These are phyloP conservation scores for Nothocercus julius DNA, from an alignment of 2,113 vertebrate species.

Conservation along the genomic window DNA sequence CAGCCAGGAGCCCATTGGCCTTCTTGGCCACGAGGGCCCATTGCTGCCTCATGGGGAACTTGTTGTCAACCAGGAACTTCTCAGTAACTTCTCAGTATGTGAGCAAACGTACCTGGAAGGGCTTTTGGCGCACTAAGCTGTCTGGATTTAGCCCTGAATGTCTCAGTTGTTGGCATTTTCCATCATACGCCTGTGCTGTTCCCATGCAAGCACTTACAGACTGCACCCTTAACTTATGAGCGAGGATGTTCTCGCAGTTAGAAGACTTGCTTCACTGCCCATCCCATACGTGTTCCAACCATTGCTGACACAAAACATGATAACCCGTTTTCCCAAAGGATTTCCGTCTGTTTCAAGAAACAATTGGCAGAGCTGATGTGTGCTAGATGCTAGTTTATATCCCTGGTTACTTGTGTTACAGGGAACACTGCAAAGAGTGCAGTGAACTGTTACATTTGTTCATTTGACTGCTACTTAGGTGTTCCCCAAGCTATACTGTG, in stretches of 20 bases:
- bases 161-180: not conserved
- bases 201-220: not conserved
- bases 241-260: not conserved
- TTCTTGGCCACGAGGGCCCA: too few relatives aligned
- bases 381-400: not conserved
- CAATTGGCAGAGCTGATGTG: fast-evolving
- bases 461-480: not conserved
- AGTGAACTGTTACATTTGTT: not conserved
- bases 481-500: not conserved
- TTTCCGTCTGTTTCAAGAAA: not conserved
- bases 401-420: not conserved
- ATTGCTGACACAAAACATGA: not conserved
- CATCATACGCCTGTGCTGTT: not conserved
- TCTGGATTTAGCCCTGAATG: not conserved
- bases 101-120: not conserved
- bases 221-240: fast-evolving
- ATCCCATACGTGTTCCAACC: not conserved
- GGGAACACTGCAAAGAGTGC: not conserved
- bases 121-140: not conserved
- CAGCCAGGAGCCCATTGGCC: too few relatives aligned
- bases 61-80: too few relatives aligned
- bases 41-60: too few relatives aligned
- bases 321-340: not conserved
- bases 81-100: not conserved
- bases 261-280: not conserved